Evolutionary conservation across 2,888 invertebrate species (phyloP), one percentile per base, ranked within the genome.

Genomic region (Latrodectus elegans): DNA sequence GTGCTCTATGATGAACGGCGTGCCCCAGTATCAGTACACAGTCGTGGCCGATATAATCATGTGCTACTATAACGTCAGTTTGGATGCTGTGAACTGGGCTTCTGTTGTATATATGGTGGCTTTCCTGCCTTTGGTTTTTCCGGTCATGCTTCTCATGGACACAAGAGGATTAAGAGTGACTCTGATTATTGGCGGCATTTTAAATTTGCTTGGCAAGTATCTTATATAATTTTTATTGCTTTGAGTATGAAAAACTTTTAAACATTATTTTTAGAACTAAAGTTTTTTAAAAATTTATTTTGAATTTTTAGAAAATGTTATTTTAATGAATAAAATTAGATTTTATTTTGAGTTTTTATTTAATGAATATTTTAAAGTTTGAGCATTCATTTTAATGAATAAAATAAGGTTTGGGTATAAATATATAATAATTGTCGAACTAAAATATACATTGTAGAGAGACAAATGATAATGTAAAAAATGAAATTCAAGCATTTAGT

Each of bases 61-160:
- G 90, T 95, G 95, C 91, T 92, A 92, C 90, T 93, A 93, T 79
- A 90, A 90, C 11, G 87, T 89, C 11, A 76, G 53, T 14, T 68
- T 89, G 49, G 84, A 94, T 90, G 94, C 94, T 91, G 96, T 99
- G 81, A 96, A 99, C 92, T 98, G 98, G 98, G 97, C 99, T 52
- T 98, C 98, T 68, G 97, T 99, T 96, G 95, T 99, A 91, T 99
- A 96, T 93, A 99, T 99, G 99, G 94, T 97, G 90, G 94, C 96
- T 3, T 99, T 99, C 93, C 97, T 99, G 91, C 97, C 99, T 12
- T 95, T 99, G 90, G 97, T 99, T 91, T 97, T 99, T 92, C 99
- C 99, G 1, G 99, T 96, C 49, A 98, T 98, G 92, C 99, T 96
- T 95, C 94, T 99, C 84, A 94, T 99, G 91, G 97, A 99, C 92